Evolutionary conservation across 2,797 vertebrate species (phyloP), one percentile per base, ranked within the genome.

Genomic region (Chloroceryle inda): DNA sequence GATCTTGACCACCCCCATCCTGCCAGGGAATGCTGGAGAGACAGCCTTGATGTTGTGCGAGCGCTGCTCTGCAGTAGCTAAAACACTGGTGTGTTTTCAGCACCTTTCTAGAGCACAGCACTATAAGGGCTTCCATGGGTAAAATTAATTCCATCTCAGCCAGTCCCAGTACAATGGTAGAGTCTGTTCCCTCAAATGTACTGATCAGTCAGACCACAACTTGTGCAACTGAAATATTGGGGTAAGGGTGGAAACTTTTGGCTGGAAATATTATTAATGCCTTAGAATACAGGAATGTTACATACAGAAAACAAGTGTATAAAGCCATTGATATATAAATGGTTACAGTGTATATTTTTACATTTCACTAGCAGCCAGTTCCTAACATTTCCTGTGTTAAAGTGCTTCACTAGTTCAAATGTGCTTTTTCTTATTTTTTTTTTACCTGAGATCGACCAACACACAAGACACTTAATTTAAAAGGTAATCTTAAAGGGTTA

Each of bases 111-210:
- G 5, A 62, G 35, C 22, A 35, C 3, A 1, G 63, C n/a, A 29
- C n/a, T 10, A 3, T 4, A 11, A 42, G 19, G 38, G 19, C 37
- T 38, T 37, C 37, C 22, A 2, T 3, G 11, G 58, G n/a, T 7
- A 71, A 29, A n/a, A 29, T 27, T 2, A 20, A 50, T 29, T 45
- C 40, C 62, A 3, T 29, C 29, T 10, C 42, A 52, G 29, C 15
- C 69, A 37, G 29, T 31, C 8, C 17, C 37, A 40, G 6, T 1
- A 20, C 14, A 4, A 2, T 5, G 6, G 19, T 3, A 7, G 58
- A 40, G 18, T 22, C 38, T 45, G 17, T 8, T 31, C 12, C 5
- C 26, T 59, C 2, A 0, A 0, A 2, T 0, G 3, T 4, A 0
- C 23, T 21, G 24, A 5, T 14, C 56, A 16, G 17, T 37, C 83